A percentile compares a stretch with the other conserved stretches of the same genome.
Conservation (phyloP, 37 sponge, comb jelly and placozoan genomes). For the Amphimedon queenslandica region DNA sequence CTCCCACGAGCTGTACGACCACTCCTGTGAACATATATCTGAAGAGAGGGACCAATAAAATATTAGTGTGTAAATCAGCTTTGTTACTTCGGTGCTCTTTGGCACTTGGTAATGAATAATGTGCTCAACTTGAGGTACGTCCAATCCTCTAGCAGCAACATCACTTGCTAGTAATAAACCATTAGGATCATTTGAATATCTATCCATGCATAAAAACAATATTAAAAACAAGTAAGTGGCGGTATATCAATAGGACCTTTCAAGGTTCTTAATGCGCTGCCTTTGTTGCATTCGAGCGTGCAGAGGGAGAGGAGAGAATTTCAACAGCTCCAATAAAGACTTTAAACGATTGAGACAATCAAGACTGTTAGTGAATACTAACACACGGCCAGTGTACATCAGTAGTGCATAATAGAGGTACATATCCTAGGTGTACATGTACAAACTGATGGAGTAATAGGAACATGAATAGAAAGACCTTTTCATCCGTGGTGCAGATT, state of each 20-base stretch:
- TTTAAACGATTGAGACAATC: conserved; percentile 61
- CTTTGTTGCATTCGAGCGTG: conserved; percentile 97
- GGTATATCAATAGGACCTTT: conserved; percentile 40
- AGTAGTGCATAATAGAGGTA: conserved; percentile 83
- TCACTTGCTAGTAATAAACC: conserved; percentile 87
- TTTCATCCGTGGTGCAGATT: conserved; percentile 81
- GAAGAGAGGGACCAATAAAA: not conserved
- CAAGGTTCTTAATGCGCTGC: conserved; percentile 93
- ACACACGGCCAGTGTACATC: conserved; percentile 68
- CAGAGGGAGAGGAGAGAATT: conserved; percentile 63
- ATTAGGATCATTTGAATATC: conserved; percentile 32
- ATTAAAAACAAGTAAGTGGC: not conserved
- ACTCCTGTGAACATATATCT: conserved; percentile 93
- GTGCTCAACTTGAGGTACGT: conserved; percentile 80
- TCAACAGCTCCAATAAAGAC: conserved; percentile 60
- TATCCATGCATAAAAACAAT: conserved; percentile 22
- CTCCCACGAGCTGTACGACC: conserved; percentile 94
- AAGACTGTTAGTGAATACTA: conserved; percentile 93
- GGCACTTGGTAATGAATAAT: conserved; percentile 97
- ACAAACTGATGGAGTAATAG: not conserved
- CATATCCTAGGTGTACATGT: conserved; percentile 37
- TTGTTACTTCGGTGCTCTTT: conserved; percentile 61
- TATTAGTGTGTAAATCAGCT: too few species aligned
- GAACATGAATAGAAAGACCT: conserved; percentile 26
- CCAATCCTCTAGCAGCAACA: conserved; percentile 95